Evolutionary conservation across 2,113 vertebrate genomes (phyloP), one percentile per base, ranked within the genome.

Genomic region (Apeltes quadracus): DNA sequence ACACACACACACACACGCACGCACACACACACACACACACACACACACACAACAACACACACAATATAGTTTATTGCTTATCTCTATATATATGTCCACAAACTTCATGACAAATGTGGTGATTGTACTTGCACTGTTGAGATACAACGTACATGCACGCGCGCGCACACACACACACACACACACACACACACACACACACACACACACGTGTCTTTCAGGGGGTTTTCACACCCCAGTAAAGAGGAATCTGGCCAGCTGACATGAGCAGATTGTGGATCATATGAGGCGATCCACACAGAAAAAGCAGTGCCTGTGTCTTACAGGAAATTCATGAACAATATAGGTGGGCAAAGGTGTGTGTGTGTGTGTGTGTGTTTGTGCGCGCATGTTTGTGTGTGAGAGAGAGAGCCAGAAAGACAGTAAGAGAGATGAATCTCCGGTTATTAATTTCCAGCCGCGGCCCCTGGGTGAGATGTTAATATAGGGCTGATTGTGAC

Each of bases 371-470:
- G 65, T 72, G 64, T 75, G 77, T 63, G 77, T 62, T 44, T 18
- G 82, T 44, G 69, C 56, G 64, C 34, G 71, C 67, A 61, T 61
- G 56, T 64, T 66, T 67, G 80, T 69, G 59, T 16, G 78, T 51
- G 70, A 39, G 79, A 27, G 75, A 72, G 81, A 55, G 83, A 68
- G 89, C 88, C 86, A 90, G 82, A 81, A 84, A 84, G 88, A 92
- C 84, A 77, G 83, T 91, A 89, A 88, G 88, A 91, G 88, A 90
- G 91, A 92, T 90, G 90, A 89, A 91, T 91, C 87, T 90, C 73
- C 56, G 84, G 87, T 92, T 92, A 92, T 92, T 92, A 92, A 92
- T 92, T 92, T 92, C 91, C 91, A 92, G 85, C 91, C 87, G 89
- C 81, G 90, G 89, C 90, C 89, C 88, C 90, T 90, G 85, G 88